Evolutionary conservation across 2,797 vertebrate genomes (phyloP).

Genomic region (Nannoperca australis): DNA sequence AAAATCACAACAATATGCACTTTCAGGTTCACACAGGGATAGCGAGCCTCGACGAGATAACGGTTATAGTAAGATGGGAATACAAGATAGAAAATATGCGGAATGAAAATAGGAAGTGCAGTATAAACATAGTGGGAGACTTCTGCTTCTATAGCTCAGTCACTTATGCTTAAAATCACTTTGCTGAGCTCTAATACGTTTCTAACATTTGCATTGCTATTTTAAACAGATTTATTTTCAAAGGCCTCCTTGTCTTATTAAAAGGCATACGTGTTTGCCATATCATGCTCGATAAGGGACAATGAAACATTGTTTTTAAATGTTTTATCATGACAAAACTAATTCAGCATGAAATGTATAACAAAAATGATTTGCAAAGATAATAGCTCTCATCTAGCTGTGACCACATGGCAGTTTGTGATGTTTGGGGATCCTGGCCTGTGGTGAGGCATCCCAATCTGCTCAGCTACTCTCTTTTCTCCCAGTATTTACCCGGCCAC

Average conservation of each 20-base stretch:
- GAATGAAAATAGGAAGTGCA: conserved; percentile 39
- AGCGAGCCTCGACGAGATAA: conserved; percentile 32
- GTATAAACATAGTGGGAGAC: conserved; percentile 12
- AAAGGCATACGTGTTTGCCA: conserved; percentile 31
- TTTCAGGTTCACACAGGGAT: conserved; percentile 37
- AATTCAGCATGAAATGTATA: conserved; percentile 12
- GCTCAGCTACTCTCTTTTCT: conserved; percentile 56
- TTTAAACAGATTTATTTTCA: conserved; percentile 50
- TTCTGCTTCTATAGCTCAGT: conserved; percentile 11
- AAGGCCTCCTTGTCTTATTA: conserved; percentile 45
- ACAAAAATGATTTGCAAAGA: conserved; percentile 21
- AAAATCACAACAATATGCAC: conserved; percentile 57
- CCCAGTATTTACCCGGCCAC: conserved; percentile 56
- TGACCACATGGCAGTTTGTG: conserved; percentile 22
- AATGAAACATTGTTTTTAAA: conserved; percentile 8
- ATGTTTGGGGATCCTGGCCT: conserved; percentile 30
- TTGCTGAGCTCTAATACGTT: conserved; percentile 40
- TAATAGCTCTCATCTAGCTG: conserved; percentile 41
- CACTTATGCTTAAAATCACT: conserved; percentile 51
- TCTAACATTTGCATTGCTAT: conserved; percentile 52
- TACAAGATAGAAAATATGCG: conserved; percentile 35
- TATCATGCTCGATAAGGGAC: neutral
- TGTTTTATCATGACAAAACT: conserved; percentile 30
- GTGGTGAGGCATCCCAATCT: conserved; percentile 46
- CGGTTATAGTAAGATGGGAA: conserved; percentile 37